These are phyloP conservation scores for Dasysyrphus tricinctus DNA, from an alignment of 2,888 invertebrate species.

Conservation along the genomic window DNA sequence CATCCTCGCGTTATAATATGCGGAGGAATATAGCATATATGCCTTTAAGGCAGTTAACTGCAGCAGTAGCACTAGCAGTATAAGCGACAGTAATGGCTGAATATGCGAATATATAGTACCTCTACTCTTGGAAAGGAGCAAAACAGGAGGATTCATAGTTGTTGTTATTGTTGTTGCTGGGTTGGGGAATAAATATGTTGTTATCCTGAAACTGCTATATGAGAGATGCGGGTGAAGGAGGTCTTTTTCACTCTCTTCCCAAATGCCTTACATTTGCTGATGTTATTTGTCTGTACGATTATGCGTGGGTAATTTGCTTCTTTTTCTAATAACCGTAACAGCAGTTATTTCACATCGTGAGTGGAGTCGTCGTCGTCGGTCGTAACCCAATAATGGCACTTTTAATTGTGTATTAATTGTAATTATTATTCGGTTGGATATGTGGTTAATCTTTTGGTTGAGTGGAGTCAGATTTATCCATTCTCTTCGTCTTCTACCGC, in stretches of 20 bases:
- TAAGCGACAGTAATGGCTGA: constrained; percentile 20
- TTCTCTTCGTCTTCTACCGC: no score
- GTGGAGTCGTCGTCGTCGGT: background rate
- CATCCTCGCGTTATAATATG: constrained; percentile 38
- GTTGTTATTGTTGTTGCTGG: constrained; percentile 1
- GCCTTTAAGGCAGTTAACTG: constrained; percentile 71
- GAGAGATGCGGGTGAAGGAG: constrained; percentile 27
- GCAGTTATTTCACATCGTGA: constrained; percentile 18
- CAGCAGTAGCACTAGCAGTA: constrained; percentile 53
- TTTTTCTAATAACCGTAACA: constrained; percentile 46
- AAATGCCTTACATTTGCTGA: constrained; percentile 9
- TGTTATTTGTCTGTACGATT: constrained; percentile 35
- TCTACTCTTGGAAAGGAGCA: background rate
- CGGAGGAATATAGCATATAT: constrained; percentile 39
- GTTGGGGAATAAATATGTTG: constrained; percentile 32
- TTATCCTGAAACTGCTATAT: constrained; percentile 41
- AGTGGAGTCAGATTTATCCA: background rate
- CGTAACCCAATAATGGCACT: constrained; percentile 12
- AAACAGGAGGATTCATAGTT: constrained; percentile 6
- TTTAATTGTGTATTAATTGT: constrained; percentile 70
- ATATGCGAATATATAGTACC: background rate
- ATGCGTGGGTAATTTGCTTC: constrained; percentile 52
- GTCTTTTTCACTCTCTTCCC: constrained; percentile 8
- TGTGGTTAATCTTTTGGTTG: constrained; percentile 27
- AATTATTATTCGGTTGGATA: constrained; percentile 52